Conservation (phyloP, 1,140 invertebrate genomes). For the Drusus annulatus region DNA sequence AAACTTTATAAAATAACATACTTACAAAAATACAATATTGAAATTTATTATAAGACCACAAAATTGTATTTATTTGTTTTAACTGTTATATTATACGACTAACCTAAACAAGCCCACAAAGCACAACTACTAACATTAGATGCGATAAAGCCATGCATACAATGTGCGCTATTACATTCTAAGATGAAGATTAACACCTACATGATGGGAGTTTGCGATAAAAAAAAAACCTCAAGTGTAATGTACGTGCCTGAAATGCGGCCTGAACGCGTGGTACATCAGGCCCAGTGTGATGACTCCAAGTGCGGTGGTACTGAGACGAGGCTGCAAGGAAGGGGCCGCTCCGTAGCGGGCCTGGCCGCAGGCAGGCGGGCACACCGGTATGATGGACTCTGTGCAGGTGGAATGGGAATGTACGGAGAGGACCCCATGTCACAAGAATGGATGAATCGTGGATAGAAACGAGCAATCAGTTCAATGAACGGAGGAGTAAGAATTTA, state of each 20-base stretch:
- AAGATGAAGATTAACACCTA: too few species aligned
- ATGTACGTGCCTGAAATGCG: constrained; percentile 60
- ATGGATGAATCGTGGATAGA: not conserved
- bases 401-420: constrained; percentile 45
- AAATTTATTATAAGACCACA: too few species aligned
- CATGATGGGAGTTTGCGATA: too few species aligned
- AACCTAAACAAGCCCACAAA: too few species aligned
- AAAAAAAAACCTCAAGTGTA: not conserved
- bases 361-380: constrained; percentile 94
- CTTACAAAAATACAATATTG: too few species aligned
- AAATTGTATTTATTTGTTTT: too few species aligned
- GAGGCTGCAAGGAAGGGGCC: constrained; percentile 65
- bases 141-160: not conserved
- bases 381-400: constrained; percentile 87
- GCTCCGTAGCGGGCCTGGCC: constrained; percentile 77
- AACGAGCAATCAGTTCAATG: too few species aligned
- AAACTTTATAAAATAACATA: too few species aligned
- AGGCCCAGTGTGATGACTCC: constrained; percentile 65
- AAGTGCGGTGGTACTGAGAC: constrained; percentile 64
- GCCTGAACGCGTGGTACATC: constrained; percentile 54
- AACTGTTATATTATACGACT: too few species aligned
- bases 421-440: not conserved
- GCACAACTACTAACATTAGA: not conserved
- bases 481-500: too few species aligned
- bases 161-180: not conserved